Conservation (phyloP, 1,140 invertebrate species). For the Scaptomyza pallida region DNA sequence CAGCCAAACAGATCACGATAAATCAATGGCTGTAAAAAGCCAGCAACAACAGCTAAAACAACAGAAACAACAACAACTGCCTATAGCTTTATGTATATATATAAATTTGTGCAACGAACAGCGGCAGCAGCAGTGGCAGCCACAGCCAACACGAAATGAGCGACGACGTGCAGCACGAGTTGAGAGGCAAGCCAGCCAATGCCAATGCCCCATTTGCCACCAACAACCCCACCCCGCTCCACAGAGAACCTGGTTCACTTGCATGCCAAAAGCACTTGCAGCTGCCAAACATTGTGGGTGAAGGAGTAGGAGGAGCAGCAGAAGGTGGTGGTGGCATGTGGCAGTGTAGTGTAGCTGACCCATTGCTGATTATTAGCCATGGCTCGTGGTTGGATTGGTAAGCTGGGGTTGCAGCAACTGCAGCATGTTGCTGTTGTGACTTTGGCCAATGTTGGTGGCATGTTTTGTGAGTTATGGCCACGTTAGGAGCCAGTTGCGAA, state of each 20-base stretch:
- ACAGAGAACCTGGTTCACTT: constrained; percentile 43
- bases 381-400: constrained; percentile 32
- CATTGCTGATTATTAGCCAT: constrained; percentile 53
- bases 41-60: constrained; percentile 13
- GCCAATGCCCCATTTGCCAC: constrained; percentile 10
- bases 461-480: constrained; percentile 76
- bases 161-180: constrained; percentile 81
- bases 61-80: constrained; percentile 23
- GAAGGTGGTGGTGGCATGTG: background rate
- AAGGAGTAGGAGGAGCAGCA: constrained; percentile 1
- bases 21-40: constrained; percentile 71
- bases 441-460: constrained; percentile 60
- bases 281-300: constrained; percentile 39
- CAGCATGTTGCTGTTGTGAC: background rate
- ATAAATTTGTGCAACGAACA: constrained; percentile 61
- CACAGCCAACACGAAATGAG: constrained; percentile 74
- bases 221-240: background rate
- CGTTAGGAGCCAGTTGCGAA: constrained; percentile 53
- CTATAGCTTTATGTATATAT: constrained; percentile 22
- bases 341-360: constrained; percentile 20
- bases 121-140: constrained; percentile 43
- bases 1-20: constrained; percentile 77
- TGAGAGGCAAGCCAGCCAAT: constrained; percentile 45
- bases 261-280: constrained; percentile 67
- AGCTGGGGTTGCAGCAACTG: constrained; percentile 10